Percentiles rank a stretch among this genome's conserved stretches.
Conservation (phyloP, 2,888 invertebrate species). For the Dione vanillae region DNA sequence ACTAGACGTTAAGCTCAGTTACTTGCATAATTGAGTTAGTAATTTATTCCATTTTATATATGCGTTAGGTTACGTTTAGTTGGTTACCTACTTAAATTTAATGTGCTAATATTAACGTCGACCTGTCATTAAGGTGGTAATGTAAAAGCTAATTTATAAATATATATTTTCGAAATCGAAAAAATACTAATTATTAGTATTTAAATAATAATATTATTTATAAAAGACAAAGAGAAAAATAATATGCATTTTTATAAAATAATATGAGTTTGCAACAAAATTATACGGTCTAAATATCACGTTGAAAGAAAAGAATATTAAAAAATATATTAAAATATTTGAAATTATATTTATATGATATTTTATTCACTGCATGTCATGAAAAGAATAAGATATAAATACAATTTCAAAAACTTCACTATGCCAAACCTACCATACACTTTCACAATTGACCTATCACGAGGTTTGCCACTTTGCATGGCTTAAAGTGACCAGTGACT, state of each 20-base stretch:
- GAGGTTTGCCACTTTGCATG: slow-evolving; percentile 46
- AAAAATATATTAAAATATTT: neutral
- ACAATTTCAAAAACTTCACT: neutral
- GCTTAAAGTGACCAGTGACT: neutral
- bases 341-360: neutral
- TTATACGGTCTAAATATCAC: no score
- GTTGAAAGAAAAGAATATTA: neutral
- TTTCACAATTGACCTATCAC: slow-evolving; percentile 75
- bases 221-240: neutral
- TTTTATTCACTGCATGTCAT: neutral
- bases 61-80: neutral
- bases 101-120: neutral
- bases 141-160: neutral
- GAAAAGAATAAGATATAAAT: no score
- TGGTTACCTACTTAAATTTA: slow-evolving; percentile 11
- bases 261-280: neutral
- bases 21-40: slow-evolving; percentile 12
- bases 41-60: slow-evolving; percentile 19
- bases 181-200: no score
- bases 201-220: no score
- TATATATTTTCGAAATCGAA: no score
- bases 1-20: slow-evolving; percentile 27
- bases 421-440: slow-evolving; percentile 38
- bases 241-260: neutral
- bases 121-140: slow-evolving; percentile 6